phyloP scores from a whole-genome alignment of 2,888 invertebrate species.

The Archips crataeganus region DNA sequence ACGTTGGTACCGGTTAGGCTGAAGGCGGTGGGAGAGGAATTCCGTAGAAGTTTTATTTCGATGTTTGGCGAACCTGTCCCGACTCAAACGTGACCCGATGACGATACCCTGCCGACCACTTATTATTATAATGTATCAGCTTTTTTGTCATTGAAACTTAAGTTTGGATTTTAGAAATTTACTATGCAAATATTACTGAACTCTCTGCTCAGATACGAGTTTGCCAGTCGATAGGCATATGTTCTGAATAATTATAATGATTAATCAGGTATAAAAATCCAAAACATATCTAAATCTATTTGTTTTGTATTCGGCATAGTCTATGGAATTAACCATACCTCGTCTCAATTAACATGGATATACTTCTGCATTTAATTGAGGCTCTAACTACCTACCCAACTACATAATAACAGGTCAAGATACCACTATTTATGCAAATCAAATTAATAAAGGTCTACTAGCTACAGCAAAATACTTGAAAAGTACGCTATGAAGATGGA shows the following conservation, averaged over 20 bases:
- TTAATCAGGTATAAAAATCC: neutral
- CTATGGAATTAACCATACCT: constrained; percentile 5
- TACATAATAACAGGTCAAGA: constrained; percentile 32
- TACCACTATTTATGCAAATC: constrained; percentile 29
- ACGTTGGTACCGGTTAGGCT: constrained; percentile 72
- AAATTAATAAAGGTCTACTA: constrained; percentile 27
- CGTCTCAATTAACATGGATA: constrained; percentile 26
- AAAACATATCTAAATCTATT: neutral
- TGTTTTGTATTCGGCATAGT: neutral
- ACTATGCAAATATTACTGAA: constrained; percentile 22
- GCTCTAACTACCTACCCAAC: constrained; percentile 22
- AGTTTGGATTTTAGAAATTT: constrained; percentile 26
- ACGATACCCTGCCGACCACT: constrained; percentile 52
- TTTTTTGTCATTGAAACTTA: constrained; percentile 21
- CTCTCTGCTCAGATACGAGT: constrained; percentile 15
- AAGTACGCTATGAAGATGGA: neutral
- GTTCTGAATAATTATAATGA: constrained; percentile 8
- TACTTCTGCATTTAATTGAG: constrained; percentile 34
- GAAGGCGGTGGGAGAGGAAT: constrained; percentile 67
- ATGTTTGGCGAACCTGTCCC: constrained; percentile 71
- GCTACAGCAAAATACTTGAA: neutral
- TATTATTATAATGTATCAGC: constrained; percentile 33
- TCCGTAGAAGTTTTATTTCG: constrained; percentile 66
- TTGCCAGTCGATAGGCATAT: constrained; percentile 13
- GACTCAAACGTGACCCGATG: constrained; percentile 36